These are phyloP conservation scores for Synanthedon myopaeformis DNA, from an alignment of 2,888 invertebrate genomes.

Conservation along the genomic window DNA sequence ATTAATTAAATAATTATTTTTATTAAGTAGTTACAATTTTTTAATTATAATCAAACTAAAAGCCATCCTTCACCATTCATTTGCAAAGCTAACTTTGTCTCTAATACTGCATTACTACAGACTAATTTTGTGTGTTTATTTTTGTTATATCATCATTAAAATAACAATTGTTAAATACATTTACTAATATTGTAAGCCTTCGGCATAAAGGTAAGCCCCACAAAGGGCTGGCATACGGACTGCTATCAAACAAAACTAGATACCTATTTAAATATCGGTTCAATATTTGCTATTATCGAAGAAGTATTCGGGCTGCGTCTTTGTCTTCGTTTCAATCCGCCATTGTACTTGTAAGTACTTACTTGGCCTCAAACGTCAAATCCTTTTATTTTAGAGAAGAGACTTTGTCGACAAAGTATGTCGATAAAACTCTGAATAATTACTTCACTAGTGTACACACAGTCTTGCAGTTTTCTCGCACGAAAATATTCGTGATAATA, in stretches of 20 bases:
- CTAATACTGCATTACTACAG: too few species aligned
- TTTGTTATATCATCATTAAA: too few species aligned
- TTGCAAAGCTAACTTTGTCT: too few species aligned
- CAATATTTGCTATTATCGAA: slow-evolving; percentile 52
- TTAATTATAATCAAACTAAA: too few species aligned
- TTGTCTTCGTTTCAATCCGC: slow-evolving; percentile 60
- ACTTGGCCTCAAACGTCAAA: slow-evolving; percentile 56
- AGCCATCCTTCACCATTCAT: too few species aligned
- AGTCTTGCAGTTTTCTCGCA: too few species aligned
- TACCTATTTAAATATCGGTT: slow-evolving; percentile 34
- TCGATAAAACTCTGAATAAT: not conserved
- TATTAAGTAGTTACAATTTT: too few species aligned
- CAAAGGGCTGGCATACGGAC: not conserved
- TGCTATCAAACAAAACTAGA: not conserved
- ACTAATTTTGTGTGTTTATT: too few species aligned
- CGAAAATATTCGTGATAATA: too few species aligned
- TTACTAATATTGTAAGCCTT: not conserved
- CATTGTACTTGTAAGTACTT: slow-evolving; percentile 37
- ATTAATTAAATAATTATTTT: too few species aligned
- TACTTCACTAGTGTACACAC: too few species aligned
- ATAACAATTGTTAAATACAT: too few species aligned
- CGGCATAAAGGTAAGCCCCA: not conserved
- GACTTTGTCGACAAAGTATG: slow-evolving; percentile 10
- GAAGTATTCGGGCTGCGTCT: slow-evolving; percentile 39
- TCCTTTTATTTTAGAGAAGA: slow-evolving; percentile 56